Conservation (phyloP, 2,888 invertebrate genomes). For the Thyatira batis region DNA sequence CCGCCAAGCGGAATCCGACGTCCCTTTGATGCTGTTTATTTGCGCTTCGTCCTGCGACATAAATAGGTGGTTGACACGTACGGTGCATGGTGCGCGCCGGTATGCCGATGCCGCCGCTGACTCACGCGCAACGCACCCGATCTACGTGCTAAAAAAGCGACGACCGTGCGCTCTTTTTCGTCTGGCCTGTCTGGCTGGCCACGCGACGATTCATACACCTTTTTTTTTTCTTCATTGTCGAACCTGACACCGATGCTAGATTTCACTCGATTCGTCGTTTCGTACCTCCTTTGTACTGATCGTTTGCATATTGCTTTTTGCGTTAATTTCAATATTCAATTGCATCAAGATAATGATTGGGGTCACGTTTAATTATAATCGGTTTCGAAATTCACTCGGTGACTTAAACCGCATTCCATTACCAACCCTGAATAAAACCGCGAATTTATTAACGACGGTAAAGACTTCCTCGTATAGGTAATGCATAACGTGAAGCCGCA, state of each 20-base stretch:
- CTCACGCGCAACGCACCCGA: slow-evolving; percentile 61
- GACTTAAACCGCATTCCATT: slow-evolving; percentile 33
- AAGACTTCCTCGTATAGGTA: slow-evolving; percentile 44
- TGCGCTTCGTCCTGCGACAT: slow-evolving; percentile 78
- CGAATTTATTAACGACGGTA: slow-evolving; percentile 26
- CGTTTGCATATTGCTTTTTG: slow-evolving; percentile 4
- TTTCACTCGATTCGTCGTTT: slow-evolving; percentile 27
- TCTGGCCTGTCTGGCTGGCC: slow-evolving; percentile 45
- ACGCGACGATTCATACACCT: slow-evolving; percentile 29
- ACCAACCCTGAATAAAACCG: slow-evolving; percentile 27
- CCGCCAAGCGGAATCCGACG: slow-evolving; percentile 66
- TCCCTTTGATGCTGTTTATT: slow-evolving; percentile 81
- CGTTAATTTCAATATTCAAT: slow-evolving; percentile 10
- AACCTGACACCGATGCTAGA: slow-evolving; percentile 37
- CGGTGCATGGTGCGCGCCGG: slow-evolving; percentile 70
- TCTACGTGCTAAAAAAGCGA: slow-evolving; percentile 61
- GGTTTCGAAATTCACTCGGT: slow-evolving; percentile 25
- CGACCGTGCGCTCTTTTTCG: slow-evolving; percentile 52
- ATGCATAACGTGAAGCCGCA: slow-evolving; percentile 55
- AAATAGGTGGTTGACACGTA: slow-evolving; percentile 80
- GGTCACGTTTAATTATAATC: slow-evolving; percentile 18
- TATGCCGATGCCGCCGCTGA: slow-evolving; percentile 68
- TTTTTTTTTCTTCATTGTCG: slow-evolving; percentile 40
- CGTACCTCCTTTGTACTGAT: slow-evolving; percentile 10
- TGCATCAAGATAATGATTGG: slow-evolving; percentile 14